Conservation (phyloP, 2,888 invertebrate genomes). For the Amphipyra berbera region DNA sequence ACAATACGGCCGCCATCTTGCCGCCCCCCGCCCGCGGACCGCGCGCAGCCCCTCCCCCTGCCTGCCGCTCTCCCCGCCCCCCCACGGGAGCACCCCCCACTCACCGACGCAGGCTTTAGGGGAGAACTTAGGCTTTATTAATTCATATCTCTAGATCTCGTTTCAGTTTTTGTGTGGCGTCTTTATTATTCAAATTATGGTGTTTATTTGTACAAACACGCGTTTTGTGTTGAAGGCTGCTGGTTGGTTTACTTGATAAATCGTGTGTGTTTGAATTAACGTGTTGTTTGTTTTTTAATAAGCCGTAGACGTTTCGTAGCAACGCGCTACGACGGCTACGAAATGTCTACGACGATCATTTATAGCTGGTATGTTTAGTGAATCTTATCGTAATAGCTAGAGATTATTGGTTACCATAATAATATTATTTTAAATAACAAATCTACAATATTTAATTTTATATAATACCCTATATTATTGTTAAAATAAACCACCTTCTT, state of each 20-base stretch:
- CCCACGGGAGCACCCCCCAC: conserved; percentile 56
- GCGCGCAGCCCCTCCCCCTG: conserved; percentile 44
- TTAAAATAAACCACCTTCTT: too few relatives aligned
- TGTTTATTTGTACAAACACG: conserved; percentile 59
- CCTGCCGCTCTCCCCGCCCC: conserved; percentile 52
- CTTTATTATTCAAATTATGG: conserved; percentile 69
- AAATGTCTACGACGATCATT: conserved; percentile 49
- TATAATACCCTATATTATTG: too few relatives aligned
- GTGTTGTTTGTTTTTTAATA: conserved; percentile 32
- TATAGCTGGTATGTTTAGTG: not conserved
- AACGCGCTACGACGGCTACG: conserved; percentile 61
- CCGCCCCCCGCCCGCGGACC: conserved; percentile 58
- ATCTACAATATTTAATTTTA: too few relatives aligned
- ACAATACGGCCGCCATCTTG: conserved; percentile 88
- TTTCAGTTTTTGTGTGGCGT: conserved; percentile 65
- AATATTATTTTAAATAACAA: too few relatives aligned
- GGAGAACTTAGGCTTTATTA: conserved; percentile 77
- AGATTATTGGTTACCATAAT: too few relatives aligned
- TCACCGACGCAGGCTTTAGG: conserved; percentile 70
- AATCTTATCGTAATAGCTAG: not conserved
- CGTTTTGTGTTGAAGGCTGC: conserved; percentile 18
- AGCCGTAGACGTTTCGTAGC: conserved; percentile 60
- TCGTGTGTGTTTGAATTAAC: conserved; percentile 14
- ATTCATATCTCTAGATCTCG: conserved; percentile 74
- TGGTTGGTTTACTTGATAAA: not conserved